Evolutionary conservation across 2,888 invertebrate species (phyloP).

Genomic region (Siphlonurus alternatus): DNA sequence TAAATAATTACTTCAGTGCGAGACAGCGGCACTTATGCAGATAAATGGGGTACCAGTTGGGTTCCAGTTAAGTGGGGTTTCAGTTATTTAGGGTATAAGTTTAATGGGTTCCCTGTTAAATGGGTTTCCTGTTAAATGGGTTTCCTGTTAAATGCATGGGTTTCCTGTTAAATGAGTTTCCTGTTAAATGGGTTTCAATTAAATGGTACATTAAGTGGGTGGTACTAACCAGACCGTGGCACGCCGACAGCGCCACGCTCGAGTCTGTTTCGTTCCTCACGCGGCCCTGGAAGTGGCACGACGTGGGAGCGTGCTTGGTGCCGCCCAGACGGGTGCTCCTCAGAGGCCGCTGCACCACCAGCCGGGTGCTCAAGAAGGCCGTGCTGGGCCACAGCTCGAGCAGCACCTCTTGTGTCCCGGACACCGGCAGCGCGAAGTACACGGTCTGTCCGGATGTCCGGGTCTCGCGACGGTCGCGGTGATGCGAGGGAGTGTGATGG

Average conservation of each 20-base stretch:
- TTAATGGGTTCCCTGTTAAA: no score
- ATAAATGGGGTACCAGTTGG: no score
- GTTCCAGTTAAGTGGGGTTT: no score
- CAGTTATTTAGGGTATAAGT: no score
- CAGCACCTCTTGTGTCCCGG: slow-evolving; percentile 21
- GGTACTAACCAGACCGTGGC: slow-evolving; percentile 63
- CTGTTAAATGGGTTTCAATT: no score
- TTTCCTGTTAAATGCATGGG: no score
- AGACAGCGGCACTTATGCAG: no score
- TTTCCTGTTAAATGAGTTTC: no score
- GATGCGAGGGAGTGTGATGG: slow-evolving; percentile 23
- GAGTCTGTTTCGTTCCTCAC: slow-evolving; percentile 52
- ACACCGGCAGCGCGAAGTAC: slow-evolving; percentile 31
- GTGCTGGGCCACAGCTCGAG: slow-evolving; percentile 36
- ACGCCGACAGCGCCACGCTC: slow-evolving; percentile 60
- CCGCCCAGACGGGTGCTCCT: slow-evolving; percentile 16
- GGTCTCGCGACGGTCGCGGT: not conserved
- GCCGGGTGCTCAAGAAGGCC: slow-evolving; percentile 46
- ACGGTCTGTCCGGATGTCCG: slow-evolving; percentile 22
- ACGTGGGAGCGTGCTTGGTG: slow-evolving; percentile 10
- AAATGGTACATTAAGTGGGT: no score
- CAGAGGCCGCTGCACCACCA: slow-evolving; percentile 43
- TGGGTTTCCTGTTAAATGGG: no score
- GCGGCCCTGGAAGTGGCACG: slow-evolving; percentile 65
- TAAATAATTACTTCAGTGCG: no score